Conservation (phyloP, 2,888 invertebrate genomes). For the Drosophila leonis region DNA sequence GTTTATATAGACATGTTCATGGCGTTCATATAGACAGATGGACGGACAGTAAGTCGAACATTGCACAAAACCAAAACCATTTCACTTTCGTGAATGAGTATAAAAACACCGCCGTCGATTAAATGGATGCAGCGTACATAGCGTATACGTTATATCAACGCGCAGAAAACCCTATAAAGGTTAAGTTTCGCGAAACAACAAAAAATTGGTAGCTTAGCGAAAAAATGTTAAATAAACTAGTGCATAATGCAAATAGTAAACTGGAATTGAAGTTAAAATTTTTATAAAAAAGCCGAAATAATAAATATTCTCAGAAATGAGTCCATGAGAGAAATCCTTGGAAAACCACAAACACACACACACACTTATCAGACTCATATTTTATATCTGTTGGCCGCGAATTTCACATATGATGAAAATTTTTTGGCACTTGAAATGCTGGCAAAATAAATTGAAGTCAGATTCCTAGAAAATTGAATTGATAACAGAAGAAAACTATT, state of each 20-base stretch:
- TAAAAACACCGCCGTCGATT: background rate
- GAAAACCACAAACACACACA: background rate
- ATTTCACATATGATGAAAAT: constrained; percentile 19
- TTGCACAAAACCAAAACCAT: too few species aligned
- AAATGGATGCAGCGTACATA: constrained; percentile 17
- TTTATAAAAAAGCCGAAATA: too few species aligned
- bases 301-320: constrained; percentile 22
- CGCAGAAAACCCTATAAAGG: constrained; percentile 1
- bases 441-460: constrained; percentile 6
- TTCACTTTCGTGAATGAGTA: too few species aligned
- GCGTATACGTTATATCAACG: constrained; percentile 50
- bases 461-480: constrained; percentile 19
- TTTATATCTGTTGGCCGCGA: background rate
- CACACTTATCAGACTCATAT: background rate
- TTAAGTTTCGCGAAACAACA: background rate
- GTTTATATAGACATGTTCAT: too few species aligned
- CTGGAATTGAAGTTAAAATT: background rate
- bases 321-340: constrained; percentile 33
- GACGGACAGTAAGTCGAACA: too few species aligned
- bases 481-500: constrained; percentile 18
- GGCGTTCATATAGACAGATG: too few species aligned
- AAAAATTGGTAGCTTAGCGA: background rate
- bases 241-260: background rate
- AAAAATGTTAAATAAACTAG: background rate
- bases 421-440: constrained; percentile 26